phyloP scores from a whole-genome alignment of 2,888 invertebrate species.

The Merodon equestris region DNA sequence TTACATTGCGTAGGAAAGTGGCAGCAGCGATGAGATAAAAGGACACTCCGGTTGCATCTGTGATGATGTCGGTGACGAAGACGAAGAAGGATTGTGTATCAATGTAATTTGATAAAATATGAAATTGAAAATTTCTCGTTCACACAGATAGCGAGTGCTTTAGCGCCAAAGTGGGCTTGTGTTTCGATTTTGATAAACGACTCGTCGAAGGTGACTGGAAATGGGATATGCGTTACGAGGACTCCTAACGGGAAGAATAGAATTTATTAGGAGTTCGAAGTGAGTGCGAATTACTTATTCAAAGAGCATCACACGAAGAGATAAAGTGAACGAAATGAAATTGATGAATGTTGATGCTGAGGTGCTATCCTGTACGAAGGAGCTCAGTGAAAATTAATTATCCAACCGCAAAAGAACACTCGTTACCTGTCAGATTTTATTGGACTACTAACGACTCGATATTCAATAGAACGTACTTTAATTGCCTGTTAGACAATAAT shows the following conservation, averaged over 20 bases:
- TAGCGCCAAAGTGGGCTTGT: too few relatives aligned
- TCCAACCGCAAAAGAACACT: background rate
- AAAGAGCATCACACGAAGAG: conserved; percentile 38
- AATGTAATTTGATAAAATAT: conserved; percentile 68
- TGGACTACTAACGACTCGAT: too few relatives aligned
- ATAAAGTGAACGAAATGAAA: conserved; percentile 46
- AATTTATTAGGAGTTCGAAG: conserved; percentile 63
- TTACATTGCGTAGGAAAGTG: conserved; percentile 57
- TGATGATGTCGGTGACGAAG: conserved; percentile 37
- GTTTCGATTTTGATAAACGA: conserved; percentile 56
- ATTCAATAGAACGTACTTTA: too few relatives aligned
- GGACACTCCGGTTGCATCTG: conserved; percentile 19
- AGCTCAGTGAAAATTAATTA: too few relatives aligned
- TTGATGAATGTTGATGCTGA: conserved; percentile 53
- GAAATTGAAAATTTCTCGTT: conserved; percentile 65
- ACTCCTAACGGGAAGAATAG: conserved; percentile 38
- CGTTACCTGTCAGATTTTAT: background rate
- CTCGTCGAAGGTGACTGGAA: conserved; percentile 17
- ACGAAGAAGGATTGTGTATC: conserved; percentile 68
- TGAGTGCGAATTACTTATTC: conserved; percentile 68
- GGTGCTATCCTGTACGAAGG: too few relatives aligned
- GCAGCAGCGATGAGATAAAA: conserved; percentile 1
- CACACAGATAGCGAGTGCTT: conserved; percentile 30
- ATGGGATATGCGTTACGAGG: conserved; percentile 47
- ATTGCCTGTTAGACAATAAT: too few relatives aligned